Evolutionary conservation across 2,113 vertebrate species (phyloP).

Genomic region (Gopherus flavomarginatus): DNA sequence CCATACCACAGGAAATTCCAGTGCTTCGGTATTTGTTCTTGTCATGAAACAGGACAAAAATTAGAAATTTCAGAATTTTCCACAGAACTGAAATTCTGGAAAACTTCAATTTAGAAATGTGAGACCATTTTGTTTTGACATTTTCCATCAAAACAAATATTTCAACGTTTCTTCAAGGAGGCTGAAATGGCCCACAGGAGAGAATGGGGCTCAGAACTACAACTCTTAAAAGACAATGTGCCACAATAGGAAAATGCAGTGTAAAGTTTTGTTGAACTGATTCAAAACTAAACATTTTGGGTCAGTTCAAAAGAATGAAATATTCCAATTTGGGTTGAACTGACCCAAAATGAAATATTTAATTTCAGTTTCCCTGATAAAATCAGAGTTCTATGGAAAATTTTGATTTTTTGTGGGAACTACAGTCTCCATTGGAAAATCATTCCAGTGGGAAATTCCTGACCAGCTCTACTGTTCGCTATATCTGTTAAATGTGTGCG

Average conservation of each 20-base stretch:
- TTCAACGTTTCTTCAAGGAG: not conserved
- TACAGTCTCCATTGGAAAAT: not conserved
- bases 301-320: constrained; percentile 49
- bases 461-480: not conserved
- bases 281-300: not conserved
- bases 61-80: not conserved
- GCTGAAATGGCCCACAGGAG: too few species aligned
- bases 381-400: not conserved
- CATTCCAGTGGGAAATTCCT: not conserved
- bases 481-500: constrained; percentile 67
- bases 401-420: not conserved
- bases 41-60: not conserved
- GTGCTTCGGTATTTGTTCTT: not conserved
- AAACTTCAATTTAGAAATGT: not conserved
- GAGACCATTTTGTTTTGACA: not conserved
- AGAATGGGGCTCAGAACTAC: not conserved
- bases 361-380: constrained; percentile 3
- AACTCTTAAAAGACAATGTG: not conserved
- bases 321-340: constrained; percentile 43
- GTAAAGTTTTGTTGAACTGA: constrained; percentile 22
- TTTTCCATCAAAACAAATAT: not conserved
- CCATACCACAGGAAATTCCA: not conserved
- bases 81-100: not conserved
- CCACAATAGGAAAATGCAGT: not conserved
- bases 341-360: constrained; percentile 6